Conservation (phyloP, 2,113 vertebrate genomes). For the Oreotrochilus melanogaster region DNA sequence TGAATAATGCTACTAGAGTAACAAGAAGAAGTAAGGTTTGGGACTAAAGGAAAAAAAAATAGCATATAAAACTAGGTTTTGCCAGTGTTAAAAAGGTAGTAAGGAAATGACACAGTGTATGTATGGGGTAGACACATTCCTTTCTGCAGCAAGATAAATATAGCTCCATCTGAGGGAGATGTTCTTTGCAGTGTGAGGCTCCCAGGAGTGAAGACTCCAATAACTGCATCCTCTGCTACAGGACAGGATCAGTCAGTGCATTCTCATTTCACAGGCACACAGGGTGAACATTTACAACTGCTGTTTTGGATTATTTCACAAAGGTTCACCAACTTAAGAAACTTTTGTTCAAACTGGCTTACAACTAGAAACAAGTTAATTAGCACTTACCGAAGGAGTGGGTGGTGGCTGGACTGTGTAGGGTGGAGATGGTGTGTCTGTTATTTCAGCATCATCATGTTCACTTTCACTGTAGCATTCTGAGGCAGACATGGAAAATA, state of each 20-base stretch:
- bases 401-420: constrained; percentile 74
- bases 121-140: neutral
- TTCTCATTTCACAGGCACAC: neutral
- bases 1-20: neutral
- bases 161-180: neutral
- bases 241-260: neutral
- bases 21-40: neutral
- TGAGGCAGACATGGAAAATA: constrained; percentile 60
- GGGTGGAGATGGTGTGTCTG: constrained; percentile 83
- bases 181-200: neutral
- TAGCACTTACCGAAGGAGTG: constrained; percentile 59
- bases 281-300: neutral
- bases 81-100: neutral
- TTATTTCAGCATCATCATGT: constrained; percentile 89
- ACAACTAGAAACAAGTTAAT: neutral
- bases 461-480: constrained; percentile 98
- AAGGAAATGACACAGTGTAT: neutral
- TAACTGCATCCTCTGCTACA: fast-evolving
- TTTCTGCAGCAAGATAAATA: neutral
- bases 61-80: neutral
- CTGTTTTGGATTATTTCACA: neutral
- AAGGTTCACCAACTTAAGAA: neutral
- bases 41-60: neutral
- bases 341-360: neutral
- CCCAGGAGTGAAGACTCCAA: neutral